Percentiles rank a stretch among this genome's conserved stretches.
These are phyloP conservation scores for Pituophis catenifer DNA, from an alignment of 2,113 vertebrate species.

Conservation along the genomic window DNA sequence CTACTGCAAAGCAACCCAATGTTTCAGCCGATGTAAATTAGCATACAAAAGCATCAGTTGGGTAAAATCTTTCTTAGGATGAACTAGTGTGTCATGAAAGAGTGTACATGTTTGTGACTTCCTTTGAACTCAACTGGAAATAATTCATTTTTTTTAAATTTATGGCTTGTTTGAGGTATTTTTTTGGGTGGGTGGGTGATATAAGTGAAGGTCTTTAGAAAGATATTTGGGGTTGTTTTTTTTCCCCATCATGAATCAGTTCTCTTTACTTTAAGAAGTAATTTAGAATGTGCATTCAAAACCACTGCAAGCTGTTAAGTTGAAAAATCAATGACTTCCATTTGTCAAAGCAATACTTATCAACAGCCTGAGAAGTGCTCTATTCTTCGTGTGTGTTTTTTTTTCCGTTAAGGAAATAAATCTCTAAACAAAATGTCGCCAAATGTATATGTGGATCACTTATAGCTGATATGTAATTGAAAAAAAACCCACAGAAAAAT, in stretches of 20 bases:
- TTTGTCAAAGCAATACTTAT: neutral
- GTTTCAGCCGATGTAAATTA: neutral
- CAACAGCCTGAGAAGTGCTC: neutral
- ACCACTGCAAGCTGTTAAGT: neutral
- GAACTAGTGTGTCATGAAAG: neutral
- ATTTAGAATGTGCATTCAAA: neutral
- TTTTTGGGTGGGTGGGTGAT: neutral
- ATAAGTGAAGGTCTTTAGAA: neutral
- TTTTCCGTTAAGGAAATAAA: neutral
- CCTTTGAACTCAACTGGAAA: neutral
- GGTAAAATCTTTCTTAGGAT: neutral
- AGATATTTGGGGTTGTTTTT: neutral
- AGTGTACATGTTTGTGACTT: neutral
- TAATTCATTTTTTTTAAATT: neutral
- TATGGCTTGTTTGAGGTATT: neutral
- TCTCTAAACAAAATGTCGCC: neutral
- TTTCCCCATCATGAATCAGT: neutral
- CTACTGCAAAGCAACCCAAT: neutral
- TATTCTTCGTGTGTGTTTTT: neutral
- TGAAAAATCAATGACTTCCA: neutral
- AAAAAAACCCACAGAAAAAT: conserved; percentile 48
- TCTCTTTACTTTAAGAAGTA: neutral
- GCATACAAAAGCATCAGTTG: neutral
- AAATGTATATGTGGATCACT: neutral
- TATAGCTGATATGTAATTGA: neutral